Evolutionary conservation across 2,888 invertebrate genomes (phyloP).

Genomic region (Chaitophorus viminalis): DNA sequence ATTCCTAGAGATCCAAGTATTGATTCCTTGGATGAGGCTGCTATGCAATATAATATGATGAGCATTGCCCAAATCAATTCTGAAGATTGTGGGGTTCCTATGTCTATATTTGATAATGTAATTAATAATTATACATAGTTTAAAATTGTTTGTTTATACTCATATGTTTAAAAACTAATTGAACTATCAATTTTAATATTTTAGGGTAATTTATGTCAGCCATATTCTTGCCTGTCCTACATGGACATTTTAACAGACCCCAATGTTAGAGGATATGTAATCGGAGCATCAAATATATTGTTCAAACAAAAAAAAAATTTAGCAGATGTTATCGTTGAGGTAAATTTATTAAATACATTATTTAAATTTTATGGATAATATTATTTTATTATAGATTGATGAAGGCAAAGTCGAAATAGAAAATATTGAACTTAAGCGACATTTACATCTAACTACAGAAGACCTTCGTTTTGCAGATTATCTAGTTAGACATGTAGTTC

Average conservation of each 20-base stretch:
- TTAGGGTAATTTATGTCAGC: conserved; percentile 90
- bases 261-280: conserved; percentile 85
- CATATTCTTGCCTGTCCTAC: conserved; percentile 94
- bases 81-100: conserved; percentile 86
- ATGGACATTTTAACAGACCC: conserved; percentile 90
- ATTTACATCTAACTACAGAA: conserved; percentile 90
- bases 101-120: conserved; percentile 71
- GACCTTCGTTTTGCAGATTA: conserved; percentile 95
- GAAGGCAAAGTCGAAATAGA: conserved; percentile 87
- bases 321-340: conserved; percentile 91
- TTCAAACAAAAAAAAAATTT: conserved; percentile 94
- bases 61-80: conserved; percentile 75
- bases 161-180: background rate
- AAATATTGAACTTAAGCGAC: conserved; percentile 77
- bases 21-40: conserved; percentile 72
- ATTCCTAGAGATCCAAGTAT: conserved; percentile 78
- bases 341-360: conserved; percentile 65
- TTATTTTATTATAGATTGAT: conserved; percentile 72
- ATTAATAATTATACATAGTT: conserved; percentile 38
- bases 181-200: conserved; percentile 63
- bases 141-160: background rate
- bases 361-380: background rate
- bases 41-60: conserved; percentile 72
- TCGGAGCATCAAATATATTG: conserved; percentile 98
- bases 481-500: conserved; percentile 79